phyloP scores from a whole-genome alignment of 2,888 invertebrate genomes.

The Baccha elongata region DNA sequence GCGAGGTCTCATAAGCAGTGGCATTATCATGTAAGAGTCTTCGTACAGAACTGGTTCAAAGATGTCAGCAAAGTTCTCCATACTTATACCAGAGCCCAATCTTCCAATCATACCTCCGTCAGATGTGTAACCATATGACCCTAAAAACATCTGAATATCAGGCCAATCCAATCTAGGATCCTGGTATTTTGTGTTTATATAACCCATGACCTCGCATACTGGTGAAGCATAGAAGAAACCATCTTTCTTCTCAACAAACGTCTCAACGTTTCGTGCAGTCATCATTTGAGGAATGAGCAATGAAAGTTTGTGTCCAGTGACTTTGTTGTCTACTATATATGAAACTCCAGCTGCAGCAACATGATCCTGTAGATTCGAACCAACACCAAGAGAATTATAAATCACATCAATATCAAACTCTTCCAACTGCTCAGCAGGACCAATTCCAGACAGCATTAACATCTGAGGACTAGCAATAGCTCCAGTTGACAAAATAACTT shows the following conservation, averaged over 20 bases:
- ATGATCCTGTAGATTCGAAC: slow-evolving; percentile 92
- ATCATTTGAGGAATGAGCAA: slow-evolving; percentile 87
- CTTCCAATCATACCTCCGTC: slow-evolving; percentile 91
- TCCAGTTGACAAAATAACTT: slow-evolving; percentile 94
- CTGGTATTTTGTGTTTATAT: slow-evolving; percentile 89
- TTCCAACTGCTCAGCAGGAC: slow-evolving; percentile 86
- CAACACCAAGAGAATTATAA: slow-evolving; percentile 88
- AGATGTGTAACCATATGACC: slow-evolving; percentile 89
- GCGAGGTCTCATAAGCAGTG: slow-evolving; percentile 88
- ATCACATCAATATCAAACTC: slow-evolving; percentile 86
- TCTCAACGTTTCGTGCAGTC: slow-evolving; percentile 85
- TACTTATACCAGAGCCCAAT: slow-evolving; percentile 86
- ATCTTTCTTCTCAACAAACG: slow-evolving; percentile 85
- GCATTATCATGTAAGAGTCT: slow-evolving; percentile 87
- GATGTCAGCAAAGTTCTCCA: slow-evolving; percentile 87
- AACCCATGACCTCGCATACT: slow-evolving; percentile 91
- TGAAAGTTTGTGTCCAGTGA: slow-evolving; percentile 84
- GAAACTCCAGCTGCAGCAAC: slow-evolving; percentile 90
- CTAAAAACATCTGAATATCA: slow-evolving; percentile 90
- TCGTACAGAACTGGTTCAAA: slow-evolving; percentile 88
- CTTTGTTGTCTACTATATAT: slow-evolving; percentile 87
- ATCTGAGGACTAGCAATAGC: slow-evolving; percentile 93
- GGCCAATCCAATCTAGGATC: slow-evolving; percentile 88
- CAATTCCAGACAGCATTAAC: slow-evolving; percentile 92
- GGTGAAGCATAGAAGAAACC: slow-evolving; percentile 90